These are phyloP conservation scores for Campoplex nolae DNA, from an alignment of 2,888 invertebrate species.

Conservation along the genomic window DNA sequence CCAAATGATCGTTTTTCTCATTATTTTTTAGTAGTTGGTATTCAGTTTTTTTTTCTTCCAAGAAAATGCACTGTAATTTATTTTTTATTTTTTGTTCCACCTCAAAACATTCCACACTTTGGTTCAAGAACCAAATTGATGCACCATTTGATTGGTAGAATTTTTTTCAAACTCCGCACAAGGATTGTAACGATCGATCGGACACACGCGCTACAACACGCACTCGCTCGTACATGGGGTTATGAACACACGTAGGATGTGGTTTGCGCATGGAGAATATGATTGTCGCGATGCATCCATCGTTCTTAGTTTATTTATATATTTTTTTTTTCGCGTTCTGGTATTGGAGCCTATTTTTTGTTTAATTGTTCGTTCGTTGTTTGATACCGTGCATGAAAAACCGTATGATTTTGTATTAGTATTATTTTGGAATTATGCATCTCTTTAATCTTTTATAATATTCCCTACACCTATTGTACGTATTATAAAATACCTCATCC, in stretches of 20 bases:
- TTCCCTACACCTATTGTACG: constrained; percentile 50
- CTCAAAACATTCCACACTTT: neutral
- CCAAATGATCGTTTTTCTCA: constrained; percentile 46
- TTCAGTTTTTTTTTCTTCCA: constrained; percentile 55
- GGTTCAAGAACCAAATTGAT: constrained; percentile 4
- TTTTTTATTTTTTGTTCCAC: constrained; percentile 1
- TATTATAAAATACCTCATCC: constrained; percentile 46
- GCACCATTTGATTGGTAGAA: constrained; percentile 53
- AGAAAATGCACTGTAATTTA: constrained; percentile 51
- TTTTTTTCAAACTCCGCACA: constrained; percentile 25
- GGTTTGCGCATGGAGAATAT: constrained; percentile 67
- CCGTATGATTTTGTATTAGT: constrained; percentile 57
- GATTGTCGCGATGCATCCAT: constrained; percentile 65
- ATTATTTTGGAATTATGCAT: constrained; percentile 76
- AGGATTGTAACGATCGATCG: constrained; percentile 13
- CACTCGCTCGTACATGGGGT: neutral
- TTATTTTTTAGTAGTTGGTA: constrained; percentile 63
- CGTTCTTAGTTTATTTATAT: constrained; percentile 35
- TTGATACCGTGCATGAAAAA: constrained; percentile 60
- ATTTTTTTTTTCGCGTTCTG: neutral
- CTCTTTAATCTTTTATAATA: constrained; percentile 79
- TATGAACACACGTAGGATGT: constrained; percentile 58
- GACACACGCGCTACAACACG: neutral
- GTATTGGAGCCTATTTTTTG: constrained; percentile 11
- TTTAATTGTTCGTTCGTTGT: neutral